Evolutionary conservation across 2,888 invertebrate genomes (phyloP).

Genomic region (Heliconius charithonia): DNA sequence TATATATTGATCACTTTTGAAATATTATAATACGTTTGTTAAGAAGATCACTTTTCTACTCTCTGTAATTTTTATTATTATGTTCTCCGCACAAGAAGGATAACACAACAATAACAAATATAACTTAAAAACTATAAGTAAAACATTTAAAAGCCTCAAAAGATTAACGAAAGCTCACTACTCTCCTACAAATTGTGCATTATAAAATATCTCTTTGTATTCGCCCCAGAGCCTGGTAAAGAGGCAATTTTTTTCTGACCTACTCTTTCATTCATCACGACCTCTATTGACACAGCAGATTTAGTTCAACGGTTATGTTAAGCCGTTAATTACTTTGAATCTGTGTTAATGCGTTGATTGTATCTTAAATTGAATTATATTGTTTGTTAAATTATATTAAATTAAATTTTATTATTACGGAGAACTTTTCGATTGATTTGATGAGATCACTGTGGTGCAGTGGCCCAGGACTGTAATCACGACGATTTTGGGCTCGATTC

Average conservation of each 20-base stretch:
- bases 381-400: background rate
- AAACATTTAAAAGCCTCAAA: background rate
- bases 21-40: no score
- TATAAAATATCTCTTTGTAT: slow-evolving; percentile 40
- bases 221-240: slow-evolving; percentile 43
- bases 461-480: no score
- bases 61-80: background rate
- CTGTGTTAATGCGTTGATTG: slow-evolving; percentile 13
- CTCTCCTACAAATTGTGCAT: slow-evolving; percentile 36
- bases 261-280: slow-evolving; percentile 30
- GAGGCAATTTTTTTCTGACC: slow-evolving; percentile 43
- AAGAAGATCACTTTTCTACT: no score
- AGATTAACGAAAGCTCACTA: slow-evolving; percentile 23
- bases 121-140: background rate
- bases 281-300: slow-evolving; percentile 43
- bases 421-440: no score
- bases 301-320: slow-evolving; percentile 31
- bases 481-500: no score
- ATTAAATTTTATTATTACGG: background rate
- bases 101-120: background rate
- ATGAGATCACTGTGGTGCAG: no score
- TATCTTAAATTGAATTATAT: background rate
- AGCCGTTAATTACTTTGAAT: slow-evolving; percentile 30
- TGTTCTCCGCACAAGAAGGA: background rate
- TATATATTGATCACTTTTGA: no score